phyloP scores from a whole-genome alignment of 2,888 invertebrate species.

The Vesta saturnalis region DNA sequence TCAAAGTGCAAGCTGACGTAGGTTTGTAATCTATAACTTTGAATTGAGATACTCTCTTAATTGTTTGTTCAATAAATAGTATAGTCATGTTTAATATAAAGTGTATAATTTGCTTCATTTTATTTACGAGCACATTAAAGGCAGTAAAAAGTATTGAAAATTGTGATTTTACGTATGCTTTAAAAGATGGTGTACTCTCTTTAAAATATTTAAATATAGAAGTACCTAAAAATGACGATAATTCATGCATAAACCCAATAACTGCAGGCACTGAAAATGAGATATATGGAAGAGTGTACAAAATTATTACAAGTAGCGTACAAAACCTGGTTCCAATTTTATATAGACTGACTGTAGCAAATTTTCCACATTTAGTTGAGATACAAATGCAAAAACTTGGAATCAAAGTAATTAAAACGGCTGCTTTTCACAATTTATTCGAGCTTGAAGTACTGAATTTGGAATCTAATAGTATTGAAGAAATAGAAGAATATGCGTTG shows the following conservation, averaged over 20 bases:
- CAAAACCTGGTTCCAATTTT: slow-evolving; percentile 8
- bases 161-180: slow-evolving; percentile 10
- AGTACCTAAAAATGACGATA: background rate
- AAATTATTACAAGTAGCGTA: background rate
- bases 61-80: too few relatives aligned
- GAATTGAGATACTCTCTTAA: too few relatives aligned
- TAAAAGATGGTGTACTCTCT: background rate
- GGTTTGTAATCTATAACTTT: too few relatives aligned
- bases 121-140: background rate
- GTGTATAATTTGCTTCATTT: background rate
- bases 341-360: background rate
- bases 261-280: slow-evolving; percentile 7
- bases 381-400: slow-evolving; percentile 16
- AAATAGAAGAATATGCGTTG: slow-evolving; percentile 2
- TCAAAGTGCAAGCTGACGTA: too few relatives aligned
- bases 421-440: slow-evolving; percentile 13
- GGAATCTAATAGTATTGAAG: slow-evolving; percentile 9
- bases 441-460: slow-evolving; percentile 10
- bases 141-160: background rate
- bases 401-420: slow-evolving; percentile 23
- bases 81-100: background rate
- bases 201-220: background rate
- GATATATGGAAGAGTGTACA: background rate
- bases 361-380: slow-evolving; percentile 7
- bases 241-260: background rate